Percentiles rank a stretch among this genome's conserved stretches.
Conservation (phyloP, 2,113 vertebrate species). For the Ptilonorhynchus violaceus region DNA sequence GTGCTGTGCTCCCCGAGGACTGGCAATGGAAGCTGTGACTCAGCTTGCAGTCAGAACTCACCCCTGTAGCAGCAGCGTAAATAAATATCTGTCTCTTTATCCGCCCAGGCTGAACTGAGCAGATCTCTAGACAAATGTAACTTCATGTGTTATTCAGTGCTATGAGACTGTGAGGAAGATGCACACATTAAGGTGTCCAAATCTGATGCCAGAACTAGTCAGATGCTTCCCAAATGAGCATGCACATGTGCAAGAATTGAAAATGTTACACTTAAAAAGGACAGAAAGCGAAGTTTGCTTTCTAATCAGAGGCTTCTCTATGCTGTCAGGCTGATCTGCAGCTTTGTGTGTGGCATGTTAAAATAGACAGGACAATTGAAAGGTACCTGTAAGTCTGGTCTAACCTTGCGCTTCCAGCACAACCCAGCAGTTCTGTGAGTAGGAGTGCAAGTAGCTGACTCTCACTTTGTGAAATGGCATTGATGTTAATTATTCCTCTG, state of each 20-base stretch:
- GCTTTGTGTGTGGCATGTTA: background rate
- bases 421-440: background rate
- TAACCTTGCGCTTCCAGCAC: background rate
- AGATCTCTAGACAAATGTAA: constrained; percentile 30
- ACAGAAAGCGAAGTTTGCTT: constrained; percentile 50
- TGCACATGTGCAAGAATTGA: constrained; percentile 44
- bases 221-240: constrained; percentile 57
- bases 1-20: rapidly evolving
- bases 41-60: background rate
- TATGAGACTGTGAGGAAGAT: constrained; percentile 28
- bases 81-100: background rate
- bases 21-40: background rate
- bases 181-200: constrained; percentile 41
- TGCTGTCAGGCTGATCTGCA: background rate
- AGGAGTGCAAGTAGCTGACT: background rate
- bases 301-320: constrained; percentile 7
- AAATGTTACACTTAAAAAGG: constrained; percentile 51
- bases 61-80: background rate
- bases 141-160: constrained; percentile 51
- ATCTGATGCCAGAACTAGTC: constrained; percentile 50
- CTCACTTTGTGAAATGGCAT: constrained; percentile 6
- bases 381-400: background rate
- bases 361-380: background rate
- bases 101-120: background rate
- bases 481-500: constrained; percentile 45